phyloP scores from a whole-genome alignment of 2,888 invertebrate species.

The Leucoma salicis region DNA sequence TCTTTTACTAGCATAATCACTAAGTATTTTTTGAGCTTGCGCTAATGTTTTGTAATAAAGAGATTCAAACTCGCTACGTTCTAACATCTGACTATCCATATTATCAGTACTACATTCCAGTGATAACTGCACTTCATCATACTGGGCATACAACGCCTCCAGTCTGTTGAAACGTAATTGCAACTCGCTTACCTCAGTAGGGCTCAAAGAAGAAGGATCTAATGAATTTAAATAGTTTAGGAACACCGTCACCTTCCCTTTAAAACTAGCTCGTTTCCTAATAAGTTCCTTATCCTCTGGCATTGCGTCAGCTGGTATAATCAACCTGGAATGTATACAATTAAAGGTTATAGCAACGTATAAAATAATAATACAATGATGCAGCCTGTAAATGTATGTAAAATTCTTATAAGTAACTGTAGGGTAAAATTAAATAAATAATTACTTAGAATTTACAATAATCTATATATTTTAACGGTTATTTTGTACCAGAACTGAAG shows the following conservation, averaged over 20 bases:
- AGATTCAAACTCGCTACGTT: constrained; percentile 5
- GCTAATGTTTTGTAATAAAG: background rate
- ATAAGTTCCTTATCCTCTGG: background rate
- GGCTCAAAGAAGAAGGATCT: constrained; percentile 1
- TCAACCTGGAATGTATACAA: background rate
- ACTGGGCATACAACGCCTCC: constrained; percentile 18
- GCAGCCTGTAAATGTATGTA: no score
- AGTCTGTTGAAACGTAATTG: constrained; percentile 20
- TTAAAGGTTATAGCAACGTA: no score
- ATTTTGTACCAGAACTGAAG: no score
- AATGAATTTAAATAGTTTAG: constrained; percentile 9
- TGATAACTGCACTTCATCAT: constrained; percentile 23
- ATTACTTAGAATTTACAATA: no score
- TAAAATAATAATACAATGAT: no score
- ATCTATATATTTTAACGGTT: no score
- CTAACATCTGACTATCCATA: background rate
- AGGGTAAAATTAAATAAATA: no score
- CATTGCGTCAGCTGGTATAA: background rate
- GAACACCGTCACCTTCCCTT: constrained; percentile 11
- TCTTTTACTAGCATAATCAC: background rate
- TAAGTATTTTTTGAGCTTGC: background rate
- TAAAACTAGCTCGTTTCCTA: background rate
- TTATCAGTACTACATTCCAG: constrained; percentile 21
- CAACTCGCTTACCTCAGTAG: constrained; percentile 13
- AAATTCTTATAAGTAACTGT: no score